phyloP scores from a whole-genome alignment of 1,140 invertebrate genomes.

The Battus philenor region DNA sequence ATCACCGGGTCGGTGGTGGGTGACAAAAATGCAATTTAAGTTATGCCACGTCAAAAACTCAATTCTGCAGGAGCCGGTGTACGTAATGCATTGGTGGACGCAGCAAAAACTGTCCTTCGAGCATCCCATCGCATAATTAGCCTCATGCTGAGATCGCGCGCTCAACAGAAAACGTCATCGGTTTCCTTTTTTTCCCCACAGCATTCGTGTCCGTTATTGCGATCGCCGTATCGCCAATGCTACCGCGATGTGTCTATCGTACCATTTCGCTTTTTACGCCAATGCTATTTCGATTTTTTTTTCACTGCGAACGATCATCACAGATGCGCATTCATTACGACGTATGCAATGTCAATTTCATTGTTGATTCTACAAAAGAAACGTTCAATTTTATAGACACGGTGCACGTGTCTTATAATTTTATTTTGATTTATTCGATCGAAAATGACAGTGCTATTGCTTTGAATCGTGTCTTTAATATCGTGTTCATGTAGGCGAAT shows the following conservation, averaged over 20 bases:
- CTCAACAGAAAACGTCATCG: not conserved
- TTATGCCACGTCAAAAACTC: slow-evolving; percentile 59
- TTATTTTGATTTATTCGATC: not conserved
- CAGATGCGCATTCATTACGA: slow-evolving; percentile 19
- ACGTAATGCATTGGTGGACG: slow-evolving; percentile 29
- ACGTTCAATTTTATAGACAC: not conserved
- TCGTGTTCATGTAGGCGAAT: no score
- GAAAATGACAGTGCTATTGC: no score
- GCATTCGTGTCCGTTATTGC: slow-evolving; percentile 15
- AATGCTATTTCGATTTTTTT: slow-evolving; percentile 42
- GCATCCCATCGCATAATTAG: slow-evolving; percentile 58
- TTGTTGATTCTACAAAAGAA: slow-evolving; percentile 8
- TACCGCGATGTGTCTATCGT: slow-evolving; percentile 46
- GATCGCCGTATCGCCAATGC: not conserved
- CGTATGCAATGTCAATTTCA: slow-evolving; percentile 5
- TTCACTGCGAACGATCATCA: slow-evolving; percentile 37
- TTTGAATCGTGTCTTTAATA: no score
- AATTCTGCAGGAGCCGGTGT: slow-evolving; percentile 41
- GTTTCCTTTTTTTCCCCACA: slow-evolving; percentile 21
- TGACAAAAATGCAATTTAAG: slow-evolving; percentile 71
- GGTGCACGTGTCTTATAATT: not conserved
- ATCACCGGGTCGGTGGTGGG: slow-evolving; percentile 31
- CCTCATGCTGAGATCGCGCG: slow-evolving; percentile 37
- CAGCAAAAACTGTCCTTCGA: slow-evolving; percentile 44
- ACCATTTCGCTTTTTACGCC: slow-evolving; percentile 37